Evolutionary conservation across 2,113 vertebrate genomes (phyloP), one percentile per base, ranked within the genome.

Genomic region (Chaetodon auriga): DNA sequence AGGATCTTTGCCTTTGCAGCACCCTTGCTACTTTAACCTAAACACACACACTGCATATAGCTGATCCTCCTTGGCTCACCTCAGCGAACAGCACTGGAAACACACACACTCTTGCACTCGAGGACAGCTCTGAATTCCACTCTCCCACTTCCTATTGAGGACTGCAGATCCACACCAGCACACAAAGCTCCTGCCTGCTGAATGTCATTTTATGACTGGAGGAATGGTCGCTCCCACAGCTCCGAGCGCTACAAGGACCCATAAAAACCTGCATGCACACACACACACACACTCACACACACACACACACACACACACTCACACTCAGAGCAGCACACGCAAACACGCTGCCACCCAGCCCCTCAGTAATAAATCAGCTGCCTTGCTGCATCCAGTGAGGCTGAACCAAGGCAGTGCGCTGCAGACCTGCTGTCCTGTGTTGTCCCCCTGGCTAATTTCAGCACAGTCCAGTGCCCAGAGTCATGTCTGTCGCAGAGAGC

Each of bases 281-380:
- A 51, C 46, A 65, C 68, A 75, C 71, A 62, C 80, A 78, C 68
- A 75, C 71, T 57, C 80, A 78, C 41, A 30, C 76, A 77, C 57
- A 83, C 72, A 89, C 46, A 30, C 30, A 30, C 30, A 30, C 30
- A 30, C 30, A 30, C 30, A 30, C 30, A 30, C 30, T 30, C 30
- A 81, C 84, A 68, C 79, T 80, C 69, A 75, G 60, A 68, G 45
- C 38, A 14, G 12, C 58, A 81, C 84, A 80, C 88, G 14, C 85
- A 87, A 80, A 91, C 89, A 90, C 71, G 53, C 89, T 85, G 83
- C 89, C 92, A 92, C 87, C 83, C 82, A 89, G 86, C 77, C 75
- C 88, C 74, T 88, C 83, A 82, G 93, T 92, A 86, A 95, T 93
- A 93, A 93, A 94, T 94, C 93, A 94, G 90, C 91, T 88, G 87